phyloP scores from a whole-genome alignment of 2,888 invertebrate species.

The Blera fallax region DNA sequence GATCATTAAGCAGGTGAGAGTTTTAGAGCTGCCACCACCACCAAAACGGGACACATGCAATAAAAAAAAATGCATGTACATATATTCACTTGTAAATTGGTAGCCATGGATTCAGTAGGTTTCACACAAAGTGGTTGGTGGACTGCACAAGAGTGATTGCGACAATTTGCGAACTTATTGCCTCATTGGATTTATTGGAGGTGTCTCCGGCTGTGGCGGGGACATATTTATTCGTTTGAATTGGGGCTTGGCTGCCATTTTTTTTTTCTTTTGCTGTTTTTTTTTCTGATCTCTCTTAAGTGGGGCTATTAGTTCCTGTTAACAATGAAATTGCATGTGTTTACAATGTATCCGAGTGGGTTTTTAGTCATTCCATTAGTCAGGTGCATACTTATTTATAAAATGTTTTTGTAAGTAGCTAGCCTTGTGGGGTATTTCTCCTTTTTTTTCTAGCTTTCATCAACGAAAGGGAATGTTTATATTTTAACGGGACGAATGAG shows the following conservation, averaged over 20 bases:
- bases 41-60: slow-evolving; percentile 46
- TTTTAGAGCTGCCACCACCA: slow-evolving; percentile 41
- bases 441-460: too few species aligned
- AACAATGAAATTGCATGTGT: not conserved
- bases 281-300: too few species aligned
- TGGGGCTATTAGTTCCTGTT: not conserved
- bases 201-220: not conserved
- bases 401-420: not conserved
- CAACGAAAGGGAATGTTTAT: too few species aligned
- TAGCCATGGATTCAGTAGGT: slow-evolving; percentile 11
- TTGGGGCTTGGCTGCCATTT: not conserved
- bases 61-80: slow-evolving; percentile 39
- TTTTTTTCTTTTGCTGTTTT: not conserved
- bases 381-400: not conserved
- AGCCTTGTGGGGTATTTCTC: too few species aligned
- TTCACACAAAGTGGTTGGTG: not conserved
- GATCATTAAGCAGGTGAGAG: slow-evolving; percentile 60
- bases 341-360: not conserved
- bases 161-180: slow-evolving; percentile 51
- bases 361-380: not conserved
- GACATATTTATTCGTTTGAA: not conserved
- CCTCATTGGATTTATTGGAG: slow-evolving; percentile 39
- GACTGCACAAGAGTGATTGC: not conserved
- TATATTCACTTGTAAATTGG: slow-evolving; percentile 22
- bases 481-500: too few species aligned